Conservation (phyloP, 1,140 invertebrate genomes). For the Andricus grossulariae region DNA sequence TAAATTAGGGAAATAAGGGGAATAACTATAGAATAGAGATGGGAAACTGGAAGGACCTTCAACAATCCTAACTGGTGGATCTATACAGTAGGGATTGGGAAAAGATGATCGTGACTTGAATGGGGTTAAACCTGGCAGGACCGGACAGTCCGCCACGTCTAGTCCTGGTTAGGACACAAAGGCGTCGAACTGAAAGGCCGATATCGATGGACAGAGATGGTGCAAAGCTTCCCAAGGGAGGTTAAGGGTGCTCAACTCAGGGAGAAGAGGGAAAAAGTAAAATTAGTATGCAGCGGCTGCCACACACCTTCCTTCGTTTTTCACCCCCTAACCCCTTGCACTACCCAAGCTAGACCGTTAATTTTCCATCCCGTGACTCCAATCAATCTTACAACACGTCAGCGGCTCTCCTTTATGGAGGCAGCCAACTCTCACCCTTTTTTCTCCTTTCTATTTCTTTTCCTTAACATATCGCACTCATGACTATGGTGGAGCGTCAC, state of each 20-base stretch:
- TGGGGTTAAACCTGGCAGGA: not conserved
- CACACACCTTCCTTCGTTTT: constrained; percentile 53
- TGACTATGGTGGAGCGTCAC: constrained; percentile 4
- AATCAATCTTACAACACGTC: constrained; percentile 72
- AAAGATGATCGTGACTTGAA: constrained; percentile 8
- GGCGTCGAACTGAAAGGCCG: not conserved
- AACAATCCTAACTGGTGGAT: not conserved
- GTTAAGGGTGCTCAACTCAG: constrained; percentile 36
- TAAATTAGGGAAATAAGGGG: too few species aligned
- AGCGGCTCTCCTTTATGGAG: constrained; percentile 59
- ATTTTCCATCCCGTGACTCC: constrained; percentile 75
- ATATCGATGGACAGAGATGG: constrained; percentile 12
- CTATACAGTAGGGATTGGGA: not conserved
- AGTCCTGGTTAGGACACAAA: not conserved
- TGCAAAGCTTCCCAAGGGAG: constrained; percentile 6
- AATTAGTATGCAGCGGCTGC: constrained; percentile 72
- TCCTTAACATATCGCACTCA: constrained; percentile 28
- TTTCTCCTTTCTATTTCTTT: constrained; percentile 31
- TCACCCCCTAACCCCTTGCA: constrained; percentile 46
- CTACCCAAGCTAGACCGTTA: constrained; percentile 67
- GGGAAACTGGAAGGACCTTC: not conserved
- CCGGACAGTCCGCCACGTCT: not conserved
- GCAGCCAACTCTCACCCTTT: constrained; percentile 42
- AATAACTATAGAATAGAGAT: too few species aligned
- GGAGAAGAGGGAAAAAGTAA: constrained; percentile 35